Evolutionary conservation across 2,888 invertebrate genomes (phyloP).

Genomic region (Stenurella melanura): DNA sequence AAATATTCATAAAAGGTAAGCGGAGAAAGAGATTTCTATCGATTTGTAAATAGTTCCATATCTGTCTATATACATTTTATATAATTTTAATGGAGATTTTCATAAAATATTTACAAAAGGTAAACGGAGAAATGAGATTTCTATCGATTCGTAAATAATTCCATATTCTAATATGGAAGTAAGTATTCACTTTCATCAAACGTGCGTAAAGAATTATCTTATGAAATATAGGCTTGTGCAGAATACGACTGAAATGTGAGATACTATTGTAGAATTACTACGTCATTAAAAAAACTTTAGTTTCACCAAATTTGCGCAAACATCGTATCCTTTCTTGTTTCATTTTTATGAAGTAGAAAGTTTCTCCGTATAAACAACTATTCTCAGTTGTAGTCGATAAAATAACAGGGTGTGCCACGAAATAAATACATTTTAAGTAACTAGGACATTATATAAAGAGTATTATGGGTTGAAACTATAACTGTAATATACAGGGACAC

Average conservation of each 20-base stretch:
- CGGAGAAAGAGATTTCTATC: too few species aligned
- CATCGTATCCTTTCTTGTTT: conserved; percentile 1
- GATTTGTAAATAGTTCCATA: too few species aligned
- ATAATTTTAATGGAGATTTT: too few species aligned
- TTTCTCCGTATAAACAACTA: background rate
- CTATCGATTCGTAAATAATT: too few species aligned
- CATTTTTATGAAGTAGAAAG: conserved; percentile 4
- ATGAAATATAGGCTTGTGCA: background rate
- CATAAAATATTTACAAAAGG: too few species aligned
- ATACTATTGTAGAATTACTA: background rate
- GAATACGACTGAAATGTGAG: background rate
- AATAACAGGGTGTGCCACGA: background rate
- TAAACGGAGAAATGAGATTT: too few species aligned
- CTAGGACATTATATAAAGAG: background rate
- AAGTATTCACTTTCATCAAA: background rate
- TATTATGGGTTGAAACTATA: background rate
- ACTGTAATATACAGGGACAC: too few species aligned
- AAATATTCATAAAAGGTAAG: too few species aligned
- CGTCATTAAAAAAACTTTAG: background rate
- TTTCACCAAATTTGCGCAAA: background rate
- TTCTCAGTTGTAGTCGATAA: conserved; percentile 3
- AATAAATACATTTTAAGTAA: background rate
- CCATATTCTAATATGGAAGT: too few species aligned
- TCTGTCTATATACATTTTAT: too few species aligned
- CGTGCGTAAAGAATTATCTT: background rate